phyloP scores from a whole-genome alignment of 2,113 vertebrate genomes.

The Himantopus leucocephalus region DNA sequence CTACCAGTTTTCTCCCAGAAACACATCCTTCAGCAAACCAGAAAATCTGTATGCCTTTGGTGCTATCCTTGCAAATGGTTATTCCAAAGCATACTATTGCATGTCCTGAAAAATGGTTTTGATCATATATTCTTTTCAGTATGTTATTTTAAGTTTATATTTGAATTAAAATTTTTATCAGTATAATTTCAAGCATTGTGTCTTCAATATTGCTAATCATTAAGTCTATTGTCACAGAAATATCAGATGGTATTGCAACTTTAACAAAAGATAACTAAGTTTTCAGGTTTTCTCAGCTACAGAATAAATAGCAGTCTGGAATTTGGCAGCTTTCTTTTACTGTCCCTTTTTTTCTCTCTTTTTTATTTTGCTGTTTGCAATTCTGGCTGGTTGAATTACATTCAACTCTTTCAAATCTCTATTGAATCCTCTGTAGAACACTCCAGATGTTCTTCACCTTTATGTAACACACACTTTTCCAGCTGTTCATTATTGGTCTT shows the following conservation, averaged over 20 bases:
- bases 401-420: neutral
- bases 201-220: neutral
- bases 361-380: conserved; percentile 20
- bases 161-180: neutral
- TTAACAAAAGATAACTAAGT: conserved; percentile 53
- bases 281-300: conserved; percentile 39
- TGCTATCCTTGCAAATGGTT: neutral
- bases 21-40: neutral
- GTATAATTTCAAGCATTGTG: neutral
- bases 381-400: conserved; percentile 25
- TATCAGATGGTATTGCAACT: neutral
- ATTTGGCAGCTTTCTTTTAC: neutral
- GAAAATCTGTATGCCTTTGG: neutral
- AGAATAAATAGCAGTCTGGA: neutral
- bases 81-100: neutral
- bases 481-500: neutral
- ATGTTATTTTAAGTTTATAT: neutral
- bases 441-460: neutral
- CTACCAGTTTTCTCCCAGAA: neutral
- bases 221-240: conserved; percentile 26
- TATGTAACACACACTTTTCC: neutral
- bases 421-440: conserved; percentile 9
- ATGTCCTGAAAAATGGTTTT: neutral
- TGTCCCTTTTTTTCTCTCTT: fast-evolving
- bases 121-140: neutral